A percentile compares a stretch with the other conserved stretches of the same genome.
These are phyloP conservation scores for Cephus runcator DNA, from an alignment of 2,888 invertebrate genomes.

Conservation along the genomic window DNA sequence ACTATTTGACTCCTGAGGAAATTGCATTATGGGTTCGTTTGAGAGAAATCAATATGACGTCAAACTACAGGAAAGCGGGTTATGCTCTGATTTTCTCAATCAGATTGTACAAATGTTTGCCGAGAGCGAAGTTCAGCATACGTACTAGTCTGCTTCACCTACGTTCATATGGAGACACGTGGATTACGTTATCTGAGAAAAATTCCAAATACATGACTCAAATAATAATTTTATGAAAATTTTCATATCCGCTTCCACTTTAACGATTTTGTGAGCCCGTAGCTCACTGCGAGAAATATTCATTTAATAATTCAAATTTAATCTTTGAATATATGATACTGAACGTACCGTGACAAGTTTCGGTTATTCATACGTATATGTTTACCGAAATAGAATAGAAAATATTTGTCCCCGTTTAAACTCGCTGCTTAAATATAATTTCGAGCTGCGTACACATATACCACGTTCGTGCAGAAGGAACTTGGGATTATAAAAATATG, in stretches of 20 bases:
- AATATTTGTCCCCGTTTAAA: background rate
- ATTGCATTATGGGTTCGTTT: background rate
- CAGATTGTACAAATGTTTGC: background rate
- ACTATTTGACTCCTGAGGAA: background rate
- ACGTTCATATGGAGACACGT: background rate
- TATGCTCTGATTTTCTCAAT: background rate
- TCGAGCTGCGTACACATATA: background rate
- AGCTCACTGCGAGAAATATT: background rate
- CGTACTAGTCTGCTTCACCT: background rate
- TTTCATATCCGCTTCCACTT: background rate
- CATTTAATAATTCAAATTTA: background rate
- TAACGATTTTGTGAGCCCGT: background rate
- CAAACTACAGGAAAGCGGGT: background rate
- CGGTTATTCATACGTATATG: background rate
- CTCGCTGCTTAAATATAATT: background rate
- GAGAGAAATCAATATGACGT: background rate
- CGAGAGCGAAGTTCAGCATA: background rate
- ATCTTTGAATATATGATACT: background rate
- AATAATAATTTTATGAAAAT: background rate
- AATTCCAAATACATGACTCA: background rate
- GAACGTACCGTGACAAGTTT: background rate
- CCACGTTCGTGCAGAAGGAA: background rate
- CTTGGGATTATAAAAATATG: constrained; percentile 21
- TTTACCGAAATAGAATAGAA: background rate
- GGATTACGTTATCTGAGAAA: background rate